Percentiles rank a stretch among this genome's conserved stretches.
These are phyloP conservation scores for Drosophila equinoxialis DNA, from an alignment of 1,140 invertebrate species.

Conservation along the genomic window DNA sequence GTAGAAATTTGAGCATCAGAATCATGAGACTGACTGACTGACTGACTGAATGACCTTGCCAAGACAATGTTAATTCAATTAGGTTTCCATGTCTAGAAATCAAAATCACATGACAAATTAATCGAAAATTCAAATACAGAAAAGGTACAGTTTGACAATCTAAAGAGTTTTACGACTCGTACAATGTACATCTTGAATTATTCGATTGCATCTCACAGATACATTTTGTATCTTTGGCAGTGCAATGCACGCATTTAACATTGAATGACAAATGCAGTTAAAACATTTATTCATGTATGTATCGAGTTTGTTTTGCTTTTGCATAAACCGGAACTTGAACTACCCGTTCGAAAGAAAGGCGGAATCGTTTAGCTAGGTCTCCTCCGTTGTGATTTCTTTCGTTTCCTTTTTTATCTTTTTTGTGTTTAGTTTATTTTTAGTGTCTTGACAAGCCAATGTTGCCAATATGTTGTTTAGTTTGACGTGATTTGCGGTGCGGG, in stretches of 20 bases:
- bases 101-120: constrained; percentile 39
- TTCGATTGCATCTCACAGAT: constrained; percentile 30
- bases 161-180: constrained; percentile 32
- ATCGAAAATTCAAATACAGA: constrained; percentile 1
- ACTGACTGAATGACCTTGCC: constrained; percentile 40
- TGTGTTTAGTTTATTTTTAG: constrained; percentile 6
- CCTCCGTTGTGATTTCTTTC: constrained; percentile 10
- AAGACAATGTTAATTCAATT: constrained; percentile 65
- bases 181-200: constrained; percentile 19
- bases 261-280: constrained; percentile 54
- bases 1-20: background rate
- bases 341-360: constrained; percentile 55
- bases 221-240: constrained; percentile 53
- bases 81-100: constrained; percentile 40
- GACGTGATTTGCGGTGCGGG: background rate
- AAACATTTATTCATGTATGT: constrained; percentile 42
- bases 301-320: constrained; percentile 45
- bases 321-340: constrained; percentile 65
- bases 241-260: constrained; percentile 68
- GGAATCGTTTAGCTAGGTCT: constrained; percentile 50
- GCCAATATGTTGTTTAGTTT: background rate
- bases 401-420: constrained; percentile 4
- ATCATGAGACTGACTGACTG: background rate
- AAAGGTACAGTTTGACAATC: constrained; percentile 28
- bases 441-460: background rate